These are phyloP conservation scores for Suricata suricatta DNA, from an alignment of 2,113 vertebrate genomes.

Conservation along the genomic window DNA sequence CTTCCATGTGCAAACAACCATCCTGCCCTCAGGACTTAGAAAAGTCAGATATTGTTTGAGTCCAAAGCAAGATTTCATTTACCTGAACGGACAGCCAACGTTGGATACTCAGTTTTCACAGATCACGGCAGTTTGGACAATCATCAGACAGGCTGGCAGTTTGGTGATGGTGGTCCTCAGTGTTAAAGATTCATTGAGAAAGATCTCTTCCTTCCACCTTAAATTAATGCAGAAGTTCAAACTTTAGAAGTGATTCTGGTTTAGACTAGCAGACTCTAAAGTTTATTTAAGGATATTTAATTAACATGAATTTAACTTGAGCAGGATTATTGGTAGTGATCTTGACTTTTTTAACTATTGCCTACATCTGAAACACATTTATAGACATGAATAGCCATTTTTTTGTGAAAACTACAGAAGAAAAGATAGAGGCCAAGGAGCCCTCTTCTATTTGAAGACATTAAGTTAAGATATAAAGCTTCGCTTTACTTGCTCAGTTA, in stretches of 20 bases:
- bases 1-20: not conserved
- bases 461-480: not conserved
- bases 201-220: not conserved
- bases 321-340: not conserved
- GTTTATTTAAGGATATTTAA: slow-evolving; percentile 26
- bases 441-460: not conserved
- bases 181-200: not conserved
- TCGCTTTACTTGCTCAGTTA: not conserved
- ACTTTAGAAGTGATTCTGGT: not conserved
- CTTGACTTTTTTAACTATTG: slow-evolving; percentile 28
- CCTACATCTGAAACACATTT: slow-evolving; percentile 5
- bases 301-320: slow-evolving; percentile 28
- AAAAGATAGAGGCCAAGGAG: not conserved
- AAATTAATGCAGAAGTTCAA: not conserved
- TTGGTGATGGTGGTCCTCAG: not conserved
- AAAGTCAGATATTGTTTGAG: not conserved
- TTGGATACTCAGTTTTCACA: not conserved
- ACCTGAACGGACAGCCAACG: not conserved
- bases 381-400: not conserved
- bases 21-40: not conserved
- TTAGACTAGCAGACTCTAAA: not conserved
- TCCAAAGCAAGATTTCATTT: slow-evolving; percentile 20
- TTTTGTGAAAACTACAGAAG: not conserved
- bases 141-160: not conserved
- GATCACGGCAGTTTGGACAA: not conserved